phyloP scores from a whole-genome alignment of 2,113 vertebrate genomes.

The Melierax canorus region DNA sequence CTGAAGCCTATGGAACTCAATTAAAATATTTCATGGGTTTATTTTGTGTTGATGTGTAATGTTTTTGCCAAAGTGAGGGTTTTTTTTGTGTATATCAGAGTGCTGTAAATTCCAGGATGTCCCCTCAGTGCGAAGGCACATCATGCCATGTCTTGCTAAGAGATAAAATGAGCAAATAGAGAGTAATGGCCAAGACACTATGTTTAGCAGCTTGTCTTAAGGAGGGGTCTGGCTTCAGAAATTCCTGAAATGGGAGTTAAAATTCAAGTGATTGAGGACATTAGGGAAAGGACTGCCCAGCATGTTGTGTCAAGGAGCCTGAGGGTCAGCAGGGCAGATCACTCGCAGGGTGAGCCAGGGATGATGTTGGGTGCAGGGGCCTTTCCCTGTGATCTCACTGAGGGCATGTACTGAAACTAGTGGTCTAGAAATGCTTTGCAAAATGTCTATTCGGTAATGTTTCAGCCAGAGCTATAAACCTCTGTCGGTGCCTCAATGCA shows the following conservation, averaged over 20 bases:
- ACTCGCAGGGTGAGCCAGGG: neutral
- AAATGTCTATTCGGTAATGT: accelerated
- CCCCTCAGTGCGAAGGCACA: accelerated
- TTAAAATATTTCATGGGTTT: neutral
- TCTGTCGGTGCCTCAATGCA: neutral
- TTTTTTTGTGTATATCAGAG: accelerated
- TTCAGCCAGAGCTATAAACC: neutral
- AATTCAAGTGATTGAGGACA: neutral
- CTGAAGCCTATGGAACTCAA: neutral
- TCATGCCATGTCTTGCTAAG: neutral
- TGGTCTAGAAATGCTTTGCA: neutral
- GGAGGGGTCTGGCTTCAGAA: neutral
- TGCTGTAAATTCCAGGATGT: neutral
- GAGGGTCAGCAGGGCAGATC: neutral
- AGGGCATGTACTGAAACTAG: no score
- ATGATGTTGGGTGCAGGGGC: neutral
- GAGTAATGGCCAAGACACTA: neutral
- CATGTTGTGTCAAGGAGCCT: neutral
- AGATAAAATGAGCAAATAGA: neutral
- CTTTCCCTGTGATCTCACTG: neutral
- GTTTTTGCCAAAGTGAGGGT: neutral
- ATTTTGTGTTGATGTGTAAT: neutral
- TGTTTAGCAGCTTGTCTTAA: neutral
- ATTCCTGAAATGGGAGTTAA: neutral
- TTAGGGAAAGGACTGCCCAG: neutral